Percentiles rank a stretch among this genome's conserved stretches.
These are phyloP conservation scores for Euclidia mi DNA, from an alignment of 2,888 invertebrate genomes.

Conservation along the genomic window DNA sequence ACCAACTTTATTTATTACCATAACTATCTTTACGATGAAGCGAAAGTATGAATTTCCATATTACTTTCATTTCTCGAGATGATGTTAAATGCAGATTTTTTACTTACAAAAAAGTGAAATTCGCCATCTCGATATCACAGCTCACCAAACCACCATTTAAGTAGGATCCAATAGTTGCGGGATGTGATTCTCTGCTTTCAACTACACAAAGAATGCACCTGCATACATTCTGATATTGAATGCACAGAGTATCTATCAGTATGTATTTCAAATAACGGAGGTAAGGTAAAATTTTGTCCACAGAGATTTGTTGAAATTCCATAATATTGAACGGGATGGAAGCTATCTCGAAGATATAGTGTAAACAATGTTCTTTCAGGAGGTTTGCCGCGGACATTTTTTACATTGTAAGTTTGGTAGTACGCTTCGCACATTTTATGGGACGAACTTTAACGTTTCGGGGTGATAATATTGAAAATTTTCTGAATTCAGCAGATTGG, in stretches of 20 bases:
- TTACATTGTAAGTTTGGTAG: constrained; percentile 47
- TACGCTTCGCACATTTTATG: constrained; percentile 51
- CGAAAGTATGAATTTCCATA: too few species aligned
- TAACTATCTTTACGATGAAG: too few species aligned
- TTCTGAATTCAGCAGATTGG: constrained; percentile 5
- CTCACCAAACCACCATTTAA: too few species aligned
- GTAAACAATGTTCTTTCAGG: constrained; percentile 54
- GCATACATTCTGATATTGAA: constrained; percentile 15
- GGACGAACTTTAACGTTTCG: constrained; percentile 21
- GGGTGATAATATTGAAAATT: constrained; percentile 11
- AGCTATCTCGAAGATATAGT: constrained; percentile 53
- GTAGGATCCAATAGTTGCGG: too few species aligned
- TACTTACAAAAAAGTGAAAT: too few species aligned
- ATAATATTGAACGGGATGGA: constrained; percentile 46
- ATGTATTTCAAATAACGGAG: constrained; percentile 18
- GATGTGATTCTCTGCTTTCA: background rate
- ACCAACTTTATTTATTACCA: too few species aligned
- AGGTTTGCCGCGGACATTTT: constrained; percentile 39
- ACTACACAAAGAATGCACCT: constrained; percentile 2
- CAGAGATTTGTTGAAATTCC: constrained; percentile 48
- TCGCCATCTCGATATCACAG: too few species aligned
- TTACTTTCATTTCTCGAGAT: too few species aligned
- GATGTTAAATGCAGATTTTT: too few species aligned
- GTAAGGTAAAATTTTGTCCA: constrained; percentile 29
- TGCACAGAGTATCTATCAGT: constrained; percentile 9